Percentiles rank a stretch among this genome's conserved stretches.
Evolutionary conservation across 1,140 invertebrate species (phyloP).

Genomic region (Macrostomum lignano): DNA sequence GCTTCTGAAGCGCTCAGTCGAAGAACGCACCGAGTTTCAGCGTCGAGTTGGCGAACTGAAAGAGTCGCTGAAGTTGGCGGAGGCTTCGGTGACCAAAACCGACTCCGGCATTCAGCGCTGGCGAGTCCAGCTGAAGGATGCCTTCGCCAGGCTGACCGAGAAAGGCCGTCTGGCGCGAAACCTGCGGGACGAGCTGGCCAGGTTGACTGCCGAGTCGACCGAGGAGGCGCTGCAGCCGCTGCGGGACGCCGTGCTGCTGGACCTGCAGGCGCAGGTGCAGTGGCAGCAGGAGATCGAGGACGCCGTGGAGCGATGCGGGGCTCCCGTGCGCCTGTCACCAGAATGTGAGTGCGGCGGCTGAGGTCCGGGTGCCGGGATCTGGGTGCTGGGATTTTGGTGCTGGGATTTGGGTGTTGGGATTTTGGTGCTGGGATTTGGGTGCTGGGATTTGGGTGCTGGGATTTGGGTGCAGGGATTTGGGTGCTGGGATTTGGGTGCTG

Average conservation of each 20-base stretch:
- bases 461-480: too few relatives aligned
- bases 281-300: slow-evolving; percentile 17
- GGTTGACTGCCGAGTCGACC: slow-evolving; percentile 12
- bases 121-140: slow-evolving; percentile 11
- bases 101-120: slow-evolving; percentile 12
- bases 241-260: slow-evolving; percentile 11
- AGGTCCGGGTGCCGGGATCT: too few relatives aligned
- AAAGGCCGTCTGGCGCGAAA: slow-evolving; percentile 11
- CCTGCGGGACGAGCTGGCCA: slow-evolving; percentile 15
- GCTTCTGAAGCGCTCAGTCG: slow-evolving; percentile 16
- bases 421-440: too few relatives aligned
- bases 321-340: slow-evolving; percentile 20
- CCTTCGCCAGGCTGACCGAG: slow-evolving; percentile 13
- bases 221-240: slow-evolving; percentile 13
- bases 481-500: too few relatives aligned
- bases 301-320: slow-evolving; percentile 19
- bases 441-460: too few relatives aligned
- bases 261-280: slow-evolving; percentile 10
- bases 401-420: too few relatives aligned
- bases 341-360: slow-evolving; percentile 13
- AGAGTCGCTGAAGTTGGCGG: slow-evolving; percentile 11
- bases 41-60: slow-evolving; percentile 13
- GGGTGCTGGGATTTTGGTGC: too few relatives aligned
- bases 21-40: slow-evolving; percentile 14
- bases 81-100: slow-evolving; percentile 12